Percentiles rank a stretch among this genome's conserved stretches.
phyloP scores from a whole-genome alignment of 2,113 vertebrate species.

The Pipra filicauda region DNA sequence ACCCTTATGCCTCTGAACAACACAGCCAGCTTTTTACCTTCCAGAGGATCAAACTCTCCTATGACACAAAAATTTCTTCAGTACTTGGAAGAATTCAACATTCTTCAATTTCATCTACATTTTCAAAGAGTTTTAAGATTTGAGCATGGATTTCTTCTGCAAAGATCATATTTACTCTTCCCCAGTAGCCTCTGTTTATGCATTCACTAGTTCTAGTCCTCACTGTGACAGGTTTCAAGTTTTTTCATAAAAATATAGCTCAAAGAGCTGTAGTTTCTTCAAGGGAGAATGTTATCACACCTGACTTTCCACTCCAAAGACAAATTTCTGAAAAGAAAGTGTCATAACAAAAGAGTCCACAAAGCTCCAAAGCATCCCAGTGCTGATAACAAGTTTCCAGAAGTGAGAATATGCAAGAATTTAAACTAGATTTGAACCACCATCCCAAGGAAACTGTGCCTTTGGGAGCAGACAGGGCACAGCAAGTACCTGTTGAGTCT shows the following conservation, averaged over 20 bases:
- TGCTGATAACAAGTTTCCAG: accelerated
- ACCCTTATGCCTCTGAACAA: neutral
- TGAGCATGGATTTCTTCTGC: neutral
- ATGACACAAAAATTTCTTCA: neutral
- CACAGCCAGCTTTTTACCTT: neutral
- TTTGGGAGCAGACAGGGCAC: neutral
- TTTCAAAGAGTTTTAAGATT: neutral
- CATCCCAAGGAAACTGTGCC: neutral
- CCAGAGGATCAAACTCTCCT: neutral
- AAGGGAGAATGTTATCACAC: neutral
- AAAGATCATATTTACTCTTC: neutral
- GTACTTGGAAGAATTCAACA: neutral
- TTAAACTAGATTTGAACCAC: neutral
- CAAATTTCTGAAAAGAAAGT: neutral
- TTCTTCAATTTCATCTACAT: neutral
- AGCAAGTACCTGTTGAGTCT: neutral
- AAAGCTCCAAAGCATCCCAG: neutral
- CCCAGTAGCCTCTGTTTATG: neutral
- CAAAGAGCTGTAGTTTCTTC: neutral
- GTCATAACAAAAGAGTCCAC: neutral
- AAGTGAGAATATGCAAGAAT: neutral
- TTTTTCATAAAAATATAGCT: neutral
- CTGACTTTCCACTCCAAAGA: neutral
- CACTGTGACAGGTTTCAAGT: neutral
- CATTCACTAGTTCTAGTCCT: neutral